phyloP scores from a whole-genome alignment of 2,113 vertebrate species.

The Turdus rufiventris region DNA sequence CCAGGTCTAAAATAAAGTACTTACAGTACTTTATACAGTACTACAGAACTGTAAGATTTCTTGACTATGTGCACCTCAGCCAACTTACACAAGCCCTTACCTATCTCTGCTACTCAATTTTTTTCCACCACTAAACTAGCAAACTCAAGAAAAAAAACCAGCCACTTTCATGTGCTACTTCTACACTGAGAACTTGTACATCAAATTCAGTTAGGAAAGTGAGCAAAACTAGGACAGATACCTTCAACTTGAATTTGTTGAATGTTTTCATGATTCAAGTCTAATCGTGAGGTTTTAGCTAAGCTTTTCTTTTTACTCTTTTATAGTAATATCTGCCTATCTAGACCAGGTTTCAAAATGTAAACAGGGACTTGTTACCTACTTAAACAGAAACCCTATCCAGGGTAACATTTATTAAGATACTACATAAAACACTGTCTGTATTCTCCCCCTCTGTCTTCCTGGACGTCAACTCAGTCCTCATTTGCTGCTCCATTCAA shows the following conservation, averaged over 20 bases:
- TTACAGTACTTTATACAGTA: background rate
- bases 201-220: background rate
- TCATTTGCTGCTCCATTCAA: background rate
- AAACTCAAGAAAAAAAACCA: background rate
- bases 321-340: background rate
- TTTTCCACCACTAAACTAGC: background rate
- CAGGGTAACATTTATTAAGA: background rate
- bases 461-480: background rate
- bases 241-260: background rate
- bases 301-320: background rate
- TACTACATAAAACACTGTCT: background rate
- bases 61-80: background rate
- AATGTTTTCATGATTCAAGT: background rate
- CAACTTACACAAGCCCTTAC: background rate
- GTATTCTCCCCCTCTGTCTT: background rate
- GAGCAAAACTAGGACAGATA: background rate
- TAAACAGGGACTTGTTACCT: background rate
- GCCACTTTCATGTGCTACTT: background rate
- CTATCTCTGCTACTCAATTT: background rate
- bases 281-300: background rate
- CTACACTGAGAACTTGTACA: background rate
- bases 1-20: background rate
- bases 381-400: background rate
- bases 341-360: background rate
- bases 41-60: background rate